Conservation (phyloP, 1,140 invertebrate genomes). For the Atta colombica region DNA sequence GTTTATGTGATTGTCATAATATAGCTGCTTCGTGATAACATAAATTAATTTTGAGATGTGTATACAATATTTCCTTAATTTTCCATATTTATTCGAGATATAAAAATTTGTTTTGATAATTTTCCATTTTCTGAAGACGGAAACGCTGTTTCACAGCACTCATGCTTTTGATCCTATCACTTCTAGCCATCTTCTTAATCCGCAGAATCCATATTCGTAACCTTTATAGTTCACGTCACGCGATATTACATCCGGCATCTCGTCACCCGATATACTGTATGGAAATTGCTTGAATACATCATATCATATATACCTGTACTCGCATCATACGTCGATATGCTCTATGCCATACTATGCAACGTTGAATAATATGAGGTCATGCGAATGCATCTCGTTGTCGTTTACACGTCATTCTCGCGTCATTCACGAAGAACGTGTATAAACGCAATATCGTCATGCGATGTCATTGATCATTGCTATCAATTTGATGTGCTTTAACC, state of each 20-base stretch:
- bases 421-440: constrained; percentile 19
- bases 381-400: constrained; percentile 36
- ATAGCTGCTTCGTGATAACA: constrained; percentile 3
- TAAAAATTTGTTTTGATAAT: not conserved
- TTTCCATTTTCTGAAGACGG: not conserved
- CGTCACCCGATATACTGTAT: constrained; percentile 18
- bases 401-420: constrained; percentile 39
- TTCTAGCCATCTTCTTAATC: constrained; percentile 22
- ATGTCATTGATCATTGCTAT: constrained; percentile 29
- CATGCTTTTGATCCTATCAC: constrained; percentile 14
- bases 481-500: not conserved
- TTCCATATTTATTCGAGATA: not conserved
- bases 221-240: constrained; percentile 35
- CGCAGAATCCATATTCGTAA: constrained; percentile 41
- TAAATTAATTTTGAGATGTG: not conserved
- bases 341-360: not conserved
- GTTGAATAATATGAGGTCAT: constrained; percentile 43
- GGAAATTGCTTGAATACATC: constrained; percentile 57
- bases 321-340: constrained; percentile 32
- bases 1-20: not conserved
- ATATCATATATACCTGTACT: constrained; percentile 31
- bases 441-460: not conserved
- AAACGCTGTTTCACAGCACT: constrained; percentile 6
- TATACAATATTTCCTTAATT: not conserved
- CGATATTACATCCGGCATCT: constrained; percentile 57